Conservation (phyloP, 2,797 vertebrate genomes). For the Enteromius argenteus region DNA sequence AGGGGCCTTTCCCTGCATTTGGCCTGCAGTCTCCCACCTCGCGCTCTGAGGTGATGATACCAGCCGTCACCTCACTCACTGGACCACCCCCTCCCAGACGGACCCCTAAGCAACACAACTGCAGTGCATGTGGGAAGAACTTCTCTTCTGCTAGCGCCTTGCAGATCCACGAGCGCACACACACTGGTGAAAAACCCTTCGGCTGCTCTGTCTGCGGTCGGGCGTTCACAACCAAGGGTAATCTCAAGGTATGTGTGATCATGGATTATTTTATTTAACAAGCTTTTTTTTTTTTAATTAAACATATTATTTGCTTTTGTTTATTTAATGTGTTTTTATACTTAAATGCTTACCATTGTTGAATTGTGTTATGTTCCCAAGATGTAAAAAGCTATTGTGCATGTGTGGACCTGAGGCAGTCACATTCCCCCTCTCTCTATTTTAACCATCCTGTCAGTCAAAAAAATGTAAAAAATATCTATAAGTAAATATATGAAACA, state of each 20-base stretch:
- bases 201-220: conserved; percentile 96
- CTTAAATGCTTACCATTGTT: background rate
- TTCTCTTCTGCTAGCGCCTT: conserved; percentile 98
- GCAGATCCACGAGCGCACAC: conserved; percentile 98
- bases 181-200: conserved; percentile 98
- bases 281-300: background rate
- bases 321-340: background rate
- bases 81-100: conserved; percentile 87
- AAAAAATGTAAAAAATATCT: background rate
- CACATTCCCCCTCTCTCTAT: background rate
- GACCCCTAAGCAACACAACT: conserved; percentile 96
- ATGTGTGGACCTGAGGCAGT: background rate
- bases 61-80: conserved; percentile 86
- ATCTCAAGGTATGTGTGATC: conserved; percentile 88
- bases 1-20: conserved; percentile 83
- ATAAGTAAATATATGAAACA: too few relatives aligned
- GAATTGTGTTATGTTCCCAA: background rate
- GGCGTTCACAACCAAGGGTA: conserved; percentile 99
- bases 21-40: conserved; percentile 84
- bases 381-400: background rate
- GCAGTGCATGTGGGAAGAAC: conserved; percentile 95
- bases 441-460: background rate
- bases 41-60: conserved; percentile 83
- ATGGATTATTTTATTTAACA: background rate
- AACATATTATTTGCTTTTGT: background rate